Percentiles rank a stretch among this genome's conserved stretches.
phyloP scores from a whole-genome alignment of 2,113 vertebrate species.

The Acrocephalus kingi region DNA sequence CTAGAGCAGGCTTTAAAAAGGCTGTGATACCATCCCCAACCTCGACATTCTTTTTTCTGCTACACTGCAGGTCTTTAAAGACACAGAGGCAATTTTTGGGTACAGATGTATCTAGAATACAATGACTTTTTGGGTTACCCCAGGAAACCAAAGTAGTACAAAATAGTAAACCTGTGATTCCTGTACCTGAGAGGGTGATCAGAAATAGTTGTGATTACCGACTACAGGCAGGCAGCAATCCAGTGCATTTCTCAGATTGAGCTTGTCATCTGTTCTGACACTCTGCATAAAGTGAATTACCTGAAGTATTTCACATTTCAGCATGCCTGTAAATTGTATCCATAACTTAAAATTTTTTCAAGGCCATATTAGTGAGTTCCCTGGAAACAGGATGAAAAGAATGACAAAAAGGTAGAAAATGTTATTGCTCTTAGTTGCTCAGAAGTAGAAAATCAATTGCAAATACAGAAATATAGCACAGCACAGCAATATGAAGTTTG shows the following conservation, averaged over 20 bases:
- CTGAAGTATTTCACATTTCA: neutral
- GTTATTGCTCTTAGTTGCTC: neutral
- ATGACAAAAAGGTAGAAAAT: neutral
- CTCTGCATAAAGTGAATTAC: neutral
- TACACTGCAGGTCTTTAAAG: neutral
- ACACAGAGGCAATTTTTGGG: neutral
- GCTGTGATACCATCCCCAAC: accelerated
- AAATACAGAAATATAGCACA: neutral
- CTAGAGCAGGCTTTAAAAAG: neutral
- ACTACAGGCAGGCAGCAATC: neutral
- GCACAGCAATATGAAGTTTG: neutral
- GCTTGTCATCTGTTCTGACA: neutral
- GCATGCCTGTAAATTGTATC: neutral
- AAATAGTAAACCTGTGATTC: neutral
- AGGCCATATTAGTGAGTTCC: neutral
- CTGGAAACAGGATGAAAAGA: neutral
- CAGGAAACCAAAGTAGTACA: neutral
- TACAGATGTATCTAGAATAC: neutral
- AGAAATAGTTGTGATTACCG: neutral
- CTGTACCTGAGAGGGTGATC: neutral
- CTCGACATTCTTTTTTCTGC: neutral
- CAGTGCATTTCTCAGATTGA: neutral
- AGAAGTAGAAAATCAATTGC: neutral
- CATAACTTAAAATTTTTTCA: neutral
- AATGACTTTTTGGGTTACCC: neutral